Evolutionary conservation across 2,888 invertebrate genomes (phyloP), one percentile per base, ranked within the genome.

Genomic region (Herminia tarsipennalis): DNA sequence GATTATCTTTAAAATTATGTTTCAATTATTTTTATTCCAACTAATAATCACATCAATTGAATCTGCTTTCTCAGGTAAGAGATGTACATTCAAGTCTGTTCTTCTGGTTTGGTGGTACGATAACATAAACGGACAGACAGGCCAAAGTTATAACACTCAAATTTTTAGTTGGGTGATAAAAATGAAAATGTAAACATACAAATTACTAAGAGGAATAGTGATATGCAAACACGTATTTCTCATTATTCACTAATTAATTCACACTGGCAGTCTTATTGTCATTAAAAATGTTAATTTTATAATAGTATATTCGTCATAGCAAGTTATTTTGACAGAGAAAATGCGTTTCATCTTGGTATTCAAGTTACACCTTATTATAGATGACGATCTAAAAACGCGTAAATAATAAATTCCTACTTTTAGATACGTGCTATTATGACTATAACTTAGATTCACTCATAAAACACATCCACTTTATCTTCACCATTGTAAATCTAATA

Each of bases 401-500:
- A n/a, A n/a, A n/a, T n/a, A n/a, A n/a, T n/a, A n/a, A 5, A 13
- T 16, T 16, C 9, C n/a, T 6, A 14, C 22, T 21, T 2, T 8
- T 9, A 5, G 1, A 21, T 8, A 13, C 16, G 34, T 12, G 5
- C 10, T n/a, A 6, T 3, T 12, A 35, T 10, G 6, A 6, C 6
- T 9, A 9, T 5, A 17, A 3, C 3, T 3, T 0, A 9, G 3
- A 28, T n/a, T 3, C 6, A 27, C n/a, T 9, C n/a, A 21, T 35
- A 25, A 30, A 21, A 38, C 36, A 53, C 17, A 39, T 12, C 2
- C 4, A 12, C 24, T 37, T 5, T 8, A 21, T 25, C 24, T 13
- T 1, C 10, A 40, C 12, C 55, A 47, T 40, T 12, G 3, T 22
- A 27, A 35, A 41, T 57, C 36, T 47, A 57, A 49, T 40, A 50